Conservation (phyloP, 2,113 vertebrate genomes). For the Thunnus maccoyii region DNA sequence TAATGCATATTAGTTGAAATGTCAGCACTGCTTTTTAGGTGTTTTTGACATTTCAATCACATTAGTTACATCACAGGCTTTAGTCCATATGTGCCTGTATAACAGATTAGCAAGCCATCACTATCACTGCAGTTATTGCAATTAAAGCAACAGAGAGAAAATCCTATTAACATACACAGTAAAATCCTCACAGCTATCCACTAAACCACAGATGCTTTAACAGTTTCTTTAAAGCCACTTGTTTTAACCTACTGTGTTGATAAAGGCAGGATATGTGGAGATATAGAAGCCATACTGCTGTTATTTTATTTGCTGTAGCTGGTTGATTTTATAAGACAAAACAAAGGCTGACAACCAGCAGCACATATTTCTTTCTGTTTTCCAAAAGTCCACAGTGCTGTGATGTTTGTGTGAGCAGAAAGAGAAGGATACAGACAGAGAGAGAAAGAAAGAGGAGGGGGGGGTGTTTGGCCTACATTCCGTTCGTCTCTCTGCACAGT, state of each 20-base stretch:
- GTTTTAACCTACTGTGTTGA: background rate
- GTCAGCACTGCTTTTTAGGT: background rate
- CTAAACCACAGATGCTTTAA: background rate
- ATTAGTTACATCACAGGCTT: constrained; percentile 42
- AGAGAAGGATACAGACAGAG: constrained; percentile 56
- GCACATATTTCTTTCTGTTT: constrained; percentile 27
- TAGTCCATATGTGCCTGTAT: constrained; percentile 17
- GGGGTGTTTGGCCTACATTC: constrained; percentile 77
- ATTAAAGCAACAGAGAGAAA: constrained; percentile 3
- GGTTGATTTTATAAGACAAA: constrained; percentile 13
- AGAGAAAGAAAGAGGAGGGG: constrained; percentile 33
- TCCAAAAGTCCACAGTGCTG: constrained; percentile 15
- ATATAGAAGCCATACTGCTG: background rate
- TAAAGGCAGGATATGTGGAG: background rate
- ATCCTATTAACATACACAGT: background rate
- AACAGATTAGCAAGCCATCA: constrained; percentile 28
- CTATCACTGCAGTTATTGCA: background rate
- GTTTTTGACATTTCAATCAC: constrained; percentile 22
- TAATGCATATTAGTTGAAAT: background rate
- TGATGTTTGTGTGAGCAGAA: constrained; percentile 45
- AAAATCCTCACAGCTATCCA: constrained; percentile 2
- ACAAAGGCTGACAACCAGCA: background rate
- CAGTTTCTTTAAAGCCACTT: background rate
- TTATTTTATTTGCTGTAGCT: constrained; percentile 28
- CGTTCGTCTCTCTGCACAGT: constrained; percentile 74